Percentiles rank a stretch among this genome's conserved stretches.
Evolutionary conservation across 2,113 vertebrate species (phyloP).

Genomic region (Carlito syrichta): DNA sequence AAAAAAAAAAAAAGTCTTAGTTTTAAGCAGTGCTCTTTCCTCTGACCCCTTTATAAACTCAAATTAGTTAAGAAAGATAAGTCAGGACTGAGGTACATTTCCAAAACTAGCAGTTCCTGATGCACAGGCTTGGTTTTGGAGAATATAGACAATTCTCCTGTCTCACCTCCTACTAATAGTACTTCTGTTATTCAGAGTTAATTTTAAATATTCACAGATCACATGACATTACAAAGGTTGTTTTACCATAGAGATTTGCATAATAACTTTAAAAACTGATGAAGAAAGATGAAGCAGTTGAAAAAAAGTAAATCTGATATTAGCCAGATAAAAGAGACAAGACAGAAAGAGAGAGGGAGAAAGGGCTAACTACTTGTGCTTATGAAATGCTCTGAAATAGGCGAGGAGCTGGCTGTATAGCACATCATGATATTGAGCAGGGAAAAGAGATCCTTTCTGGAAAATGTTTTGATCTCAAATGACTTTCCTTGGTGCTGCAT

Average conservation of each 20-base stretch:
- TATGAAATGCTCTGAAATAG: neutral
- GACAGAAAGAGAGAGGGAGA: neutral
- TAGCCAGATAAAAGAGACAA: neutral
- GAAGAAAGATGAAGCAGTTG: neutral
- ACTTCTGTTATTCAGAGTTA: neutral
- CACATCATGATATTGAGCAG: neutral
- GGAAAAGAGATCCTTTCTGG: neutral
- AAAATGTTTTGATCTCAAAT: constrained; percentile 24
- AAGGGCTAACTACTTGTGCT: neutral
- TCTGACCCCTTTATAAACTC: neutral
- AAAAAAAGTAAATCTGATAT: neutral
- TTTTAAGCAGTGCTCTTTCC: neutral
- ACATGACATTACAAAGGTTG: neutral
- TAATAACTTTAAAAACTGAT: neutral
- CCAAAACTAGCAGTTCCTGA: neutral
- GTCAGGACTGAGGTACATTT: neutral
- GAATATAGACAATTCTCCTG: neutral
- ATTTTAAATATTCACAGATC: neutral
- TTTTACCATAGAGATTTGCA: constrained; percentile 1
- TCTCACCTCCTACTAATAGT: neutral
- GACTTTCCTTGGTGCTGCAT: constrained; percentile 20
- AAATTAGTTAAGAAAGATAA: neutral
- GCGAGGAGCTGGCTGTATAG: neutral
- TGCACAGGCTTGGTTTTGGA: neutral
- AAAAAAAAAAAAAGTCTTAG: too few relatives aligned